Base-by-base conservation (phyloP, 2,113 vertebrate genomes). In the Thalassarche chlororhynchos region DNA sequence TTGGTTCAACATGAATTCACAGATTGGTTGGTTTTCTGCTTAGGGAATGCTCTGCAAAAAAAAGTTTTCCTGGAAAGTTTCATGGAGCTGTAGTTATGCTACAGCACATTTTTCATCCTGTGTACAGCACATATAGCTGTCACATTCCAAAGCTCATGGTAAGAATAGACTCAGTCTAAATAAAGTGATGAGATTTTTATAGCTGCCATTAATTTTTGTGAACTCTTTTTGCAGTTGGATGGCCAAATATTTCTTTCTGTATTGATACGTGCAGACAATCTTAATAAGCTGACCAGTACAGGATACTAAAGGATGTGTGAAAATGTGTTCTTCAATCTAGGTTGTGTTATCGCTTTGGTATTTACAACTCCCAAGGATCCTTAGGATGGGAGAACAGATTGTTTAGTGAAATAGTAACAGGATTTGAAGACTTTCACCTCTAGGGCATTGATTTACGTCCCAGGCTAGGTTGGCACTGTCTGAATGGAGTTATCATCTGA, bases 121-220 rank as follows among this genome's bases (percentile, higher is more conserved):
- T 47, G 13, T 85, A 44, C 42, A 72, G 78, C 49, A 21, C 26
- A 14, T 85, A 83, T 18, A 93, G 81, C 87, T 96, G 91, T 91
- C 84, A 80, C 87, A 38, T 91, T 96, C 32, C 66, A 70, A 92
- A 96, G 74, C 78, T 79, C 61, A 62, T 58, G 24, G 62, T 83
- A 94, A 91, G 66, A 84, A 89, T 49, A 85, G 74, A 69, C 42
- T 69, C 77, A 55, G 74, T 83, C 78, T 94, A 89, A 96, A 94
- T 72, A 94, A 95, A 94, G 32, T 58, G 81, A 93, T 94, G 87
- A 90, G 62, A 47, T 90, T 95, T 97, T 96, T 96, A 97, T 90
- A 90, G 94, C 87, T 93, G 44, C 58, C 87, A 93, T 94, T 97
- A 89, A 83, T 97, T 96, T 96, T 91, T 89, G 95, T 96, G 87